A percentile compares a stretch with the other conserved stretches of the same genome.
These are phyloP conservation scores for Dermolepida albohirtum DNA, from an alignment of 2,888 invertebrate genomes.

Conservation along the genomic window DNA sequence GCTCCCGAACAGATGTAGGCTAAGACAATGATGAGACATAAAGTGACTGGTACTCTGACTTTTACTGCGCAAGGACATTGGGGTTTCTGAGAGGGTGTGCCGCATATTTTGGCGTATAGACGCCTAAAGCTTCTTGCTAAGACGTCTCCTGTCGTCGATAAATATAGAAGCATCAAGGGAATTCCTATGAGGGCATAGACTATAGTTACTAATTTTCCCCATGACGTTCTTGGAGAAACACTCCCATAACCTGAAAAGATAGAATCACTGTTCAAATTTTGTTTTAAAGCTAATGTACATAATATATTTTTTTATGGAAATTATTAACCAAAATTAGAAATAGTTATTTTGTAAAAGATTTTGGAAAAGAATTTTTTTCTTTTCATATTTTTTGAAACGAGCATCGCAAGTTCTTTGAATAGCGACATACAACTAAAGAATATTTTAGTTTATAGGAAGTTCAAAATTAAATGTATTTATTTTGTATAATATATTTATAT, in stretches of 20 bases:
- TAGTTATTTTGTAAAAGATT: too few species aligned
- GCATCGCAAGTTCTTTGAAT: too few species aligned
- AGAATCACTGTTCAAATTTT: conserved; percentile 5
- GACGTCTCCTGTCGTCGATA: conserved; percentile 88
- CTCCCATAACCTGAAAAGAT: conserved; percentile 82
- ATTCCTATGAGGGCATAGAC: conserved; percentile 88
- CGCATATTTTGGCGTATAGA: conserved; percentile 73
- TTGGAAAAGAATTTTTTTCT: too few species aligned
- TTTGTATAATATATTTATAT: too few species aligned
- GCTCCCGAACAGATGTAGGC: conserved; percentile 92
- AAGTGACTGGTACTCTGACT: conserved; percentile 86
- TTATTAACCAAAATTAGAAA: too few species aligned
- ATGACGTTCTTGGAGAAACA: conserved; percentile 82
- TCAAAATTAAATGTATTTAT: too few species aligned
- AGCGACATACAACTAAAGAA: too few species aligned
- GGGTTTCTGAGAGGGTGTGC: conserved; percentile 55
- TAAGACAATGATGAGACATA: conserved; percentile 87
- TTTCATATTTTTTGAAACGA: too few species aligned
- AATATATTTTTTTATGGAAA: too few species aligned
- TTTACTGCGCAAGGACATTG: conserved; percentile 68
- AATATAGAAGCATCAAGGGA: conserved; percentile 87
- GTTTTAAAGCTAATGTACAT: too few species aligned
- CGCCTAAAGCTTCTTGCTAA: conserved; percentile 83
- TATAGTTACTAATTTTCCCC: conserved; percentile 85
- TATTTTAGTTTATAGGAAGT: too few species aligned